phyloP scores from a whole-genome alignment of 1,140 invertebrate species.

The Eriocheir sinensis region DNA sequence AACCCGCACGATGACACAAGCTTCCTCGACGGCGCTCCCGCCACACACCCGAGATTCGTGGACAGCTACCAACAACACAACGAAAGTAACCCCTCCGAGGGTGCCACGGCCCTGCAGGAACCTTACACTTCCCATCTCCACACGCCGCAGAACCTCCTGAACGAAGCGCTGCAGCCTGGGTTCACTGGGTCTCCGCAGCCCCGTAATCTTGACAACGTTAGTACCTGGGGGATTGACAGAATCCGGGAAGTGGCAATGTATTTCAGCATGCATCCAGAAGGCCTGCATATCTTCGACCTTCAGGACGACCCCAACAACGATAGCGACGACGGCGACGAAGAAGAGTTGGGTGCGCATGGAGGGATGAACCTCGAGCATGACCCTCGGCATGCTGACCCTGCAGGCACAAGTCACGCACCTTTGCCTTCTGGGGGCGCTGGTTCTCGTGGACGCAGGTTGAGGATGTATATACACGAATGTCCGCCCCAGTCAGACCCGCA shows the following conservation, averaged over 20 bases:
- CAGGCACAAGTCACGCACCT: not conserved
- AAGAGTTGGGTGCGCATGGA: not conserved
- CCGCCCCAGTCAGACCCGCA: conserved; percentile 1
- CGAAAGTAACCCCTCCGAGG: too few species aligned
- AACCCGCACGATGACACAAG: too few species aligned
- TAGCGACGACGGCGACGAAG: not conserved
- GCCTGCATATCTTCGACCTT: too few species aligned
- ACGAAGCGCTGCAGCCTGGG: not conserved
- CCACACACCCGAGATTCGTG: too few species aligned
- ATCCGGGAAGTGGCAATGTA: too few species aligned
- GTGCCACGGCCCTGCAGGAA: too few species aligned
- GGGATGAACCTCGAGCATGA: not conserved
- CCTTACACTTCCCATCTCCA: not conserved
- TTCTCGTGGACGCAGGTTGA: not conserved
- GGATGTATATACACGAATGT: conserved; percentile 17
- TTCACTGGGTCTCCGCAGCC: not conserved
- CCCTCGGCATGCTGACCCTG: not conserved
- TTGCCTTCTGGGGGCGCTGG: not conserved
- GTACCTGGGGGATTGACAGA: too few species aligned
- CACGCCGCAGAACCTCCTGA: not conserved
- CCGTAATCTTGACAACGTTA: too few species aligned
- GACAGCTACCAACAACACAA: not conserved
- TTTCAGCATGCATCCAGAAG: too few species aligned
- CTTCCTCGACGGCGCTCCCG: not conserved
- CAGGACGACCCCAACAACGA: too few species aligned